Evolutionary conservation across 2,888 invertebrate species (phyloP).

Genomic region (Sturmia bella): DNA sequence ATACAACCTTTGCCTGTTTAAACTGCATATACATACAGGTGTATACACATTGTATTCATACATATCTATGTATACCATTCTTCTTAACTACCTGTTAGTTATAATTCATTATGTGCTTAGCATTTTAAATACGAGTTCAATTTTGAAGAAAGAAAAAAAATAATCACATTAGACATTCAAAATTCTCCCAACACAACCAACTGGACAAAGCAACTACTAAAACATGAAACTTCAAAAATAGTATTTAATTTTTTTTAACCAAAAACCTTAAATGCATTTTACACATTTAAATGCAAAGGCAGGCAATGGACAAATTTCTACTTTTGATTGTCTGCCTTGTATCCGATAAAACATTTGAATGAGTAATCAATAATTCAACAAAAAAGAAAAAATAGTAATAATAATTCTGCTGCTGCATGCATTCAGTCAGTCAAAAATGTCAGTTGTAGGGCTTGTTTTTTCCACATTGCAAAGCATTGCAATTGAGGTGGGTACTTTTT

Average conservation of each 20-base stretch:
- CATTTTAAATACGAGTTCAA: constrained; percentile 67
- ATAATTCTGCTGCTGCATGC: constrained; percentile 54
- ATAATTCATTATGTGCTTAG: constrained; percentile 72
- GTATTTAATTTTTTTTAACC: constrained; percentile 40
- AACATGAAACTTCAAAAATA: constrained; percentile 21
- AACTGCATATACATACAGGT: too few species aligned
- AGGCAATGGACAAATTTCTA: constrained; percentile 31
- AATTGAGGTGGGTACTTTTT: constrained; percentile 9
- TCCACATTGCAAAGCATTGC: constrained; percentile 31
- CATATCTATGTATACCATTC: not conserved
- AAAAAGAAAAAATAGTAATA: constrained; percentile 11
- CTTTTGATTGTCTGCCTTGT: constrained; percentile 59
- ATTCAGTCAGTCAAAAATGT: constrained; percentile 69
- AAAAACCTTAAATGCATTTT: constrained; percentile 39
- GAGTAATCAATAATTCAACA: constrained; percentile 43
- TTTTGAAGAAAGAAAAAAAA: constrained; percentile 11
- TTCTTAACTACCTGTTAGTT: constrained; percentile 70
- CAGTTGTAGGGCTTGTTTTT: constrained; percentile 61
- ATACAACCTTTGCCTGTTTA: too few species aligned
- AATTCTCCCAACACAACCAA: constrained; percentile 46
- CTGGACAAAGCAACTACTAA: constrained; percentile 8
- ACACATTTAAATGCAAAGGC: constrained; percentile 17
- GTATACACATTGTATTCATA: too few species aligned
- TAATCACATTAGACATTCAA: constrained; percentile 53
- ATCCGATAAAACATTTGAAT: constrained; percentile 62